Evolutionary conservation across 2,113 vertebrate species (phyloP), one percentile per base, ranked within the genome.

Genomic region (Lathamus discolor): DNA sequence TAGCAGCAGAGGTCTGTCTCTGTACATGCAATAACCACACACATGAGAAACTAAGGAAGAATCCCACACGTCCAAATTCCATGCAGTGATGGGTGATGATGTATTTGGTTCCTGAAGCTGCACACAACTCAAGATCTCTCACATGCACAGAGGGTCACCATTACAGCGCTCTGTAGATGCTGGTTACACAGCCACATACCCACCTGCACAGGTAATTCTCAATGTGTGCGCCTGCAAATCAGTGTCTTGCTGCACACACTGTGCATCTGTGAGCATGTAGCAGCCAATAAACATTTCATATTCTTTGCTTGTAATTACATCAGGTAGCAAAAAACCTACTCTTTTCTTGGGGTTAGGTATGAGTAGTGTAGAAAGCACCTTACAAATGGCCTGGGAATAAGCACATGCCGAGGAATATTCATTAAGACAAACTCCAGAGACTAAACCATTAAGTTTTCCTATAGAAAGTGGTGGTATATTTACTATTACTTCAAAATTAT

Each of bases 1-100:
- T 74, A 90, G 86, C 73, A 84, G 68, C 61, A 35, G 57, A 59
- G 87, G n/a, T 61, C 84, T 8, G 54, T 10, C 51, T 55, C 39
- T 35, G 37, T n/a, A 17, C 5, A 1, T 0, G 19, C 8, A n/a
- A 37, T 17, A 19, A 33, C 48, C 8, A 4, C 2, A 33, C 55
- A 9, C 31, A 5, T 6, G 3, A 59, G 46, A 14, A 79, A 23
- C 41, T 33, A 23, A 72, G 19, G 1, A 12, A 37, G 59, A 43
- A 70, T 16, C 31, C 37, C 85, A 12, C 1, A 16, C 4, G 20
- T 1, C 41, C 85, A 35, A 24, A 46, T 2, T 15, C 16, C 1
- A 3, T 1, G 33, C 18, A 7, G 39, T 4, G 18, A 49, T 0
- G 20, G 4, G n/a, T 2, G 2, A 10, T 0, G 0, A 3, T 3